These are phyloP conservation scores for Falco novaeseelandiae DNA, from an alignment of 2,797 vertebrate genomes.

Conservation along the genomic window DNA sequence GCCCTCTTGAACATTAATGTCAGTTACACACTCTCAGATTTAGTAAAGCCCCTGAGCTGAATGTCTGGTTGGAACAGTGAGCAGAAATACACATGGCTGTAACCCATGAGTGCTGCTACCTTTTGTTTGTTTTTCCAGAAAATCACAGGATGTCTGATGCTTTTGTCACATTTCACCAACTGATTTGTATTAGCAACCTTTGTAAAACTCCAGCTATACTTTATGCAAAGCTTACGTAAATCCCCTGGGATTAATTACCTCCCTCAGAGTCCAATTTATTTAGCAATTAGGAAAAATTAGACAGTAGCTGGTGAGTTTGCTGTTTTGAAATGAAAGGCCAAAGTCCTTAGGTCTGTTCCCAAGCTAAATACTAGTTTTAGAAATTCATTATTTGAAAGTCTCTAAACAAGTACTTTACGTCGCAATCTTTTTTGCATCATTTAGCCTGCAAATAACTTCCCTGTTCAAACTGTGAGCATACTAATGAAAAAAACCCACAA, in stretches of 20 bases:
- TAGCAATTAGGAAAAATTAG: constrained; percentile 5
- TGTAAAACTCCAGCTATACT: background rate
- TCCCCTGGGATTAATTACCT: background rate
- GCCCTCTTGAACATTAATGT: background rate
- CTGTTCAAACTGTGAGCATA: background rate
- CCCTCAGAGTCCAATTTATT: background rate
- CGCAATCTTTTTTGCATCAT: background rate
- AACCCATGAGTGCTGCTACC: background rate
- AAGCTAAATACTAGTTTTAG: background rate
- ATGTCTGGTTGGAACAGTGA: background rate
- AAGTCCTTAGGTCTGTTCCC: background rate
- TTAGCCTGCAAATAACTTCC: background rate
- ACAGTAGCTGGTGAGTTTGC: background rate
- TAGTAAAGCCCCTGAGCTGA: background rate
- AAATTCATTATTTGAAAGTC: background rate
- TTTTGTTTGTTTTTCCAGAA: background rate
- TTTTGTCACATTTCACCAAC: background rate
- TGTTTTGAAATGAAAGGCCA: background rate
- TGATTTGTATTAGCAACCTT: background rate
- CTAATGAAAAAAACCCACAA: background rate
- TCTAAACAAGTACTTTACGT: background rate
- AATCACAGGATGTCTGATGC: background rate
- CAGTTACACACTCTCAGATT: background rate
- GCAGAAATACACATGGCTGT: background rate
- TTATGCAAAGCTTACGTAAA: background rate